These are phyloP conservation scores for Oncopodura yosiiana DNA, from an alignment of 1,140 invertebrate species.

Conservation along the genomic window DNA sequence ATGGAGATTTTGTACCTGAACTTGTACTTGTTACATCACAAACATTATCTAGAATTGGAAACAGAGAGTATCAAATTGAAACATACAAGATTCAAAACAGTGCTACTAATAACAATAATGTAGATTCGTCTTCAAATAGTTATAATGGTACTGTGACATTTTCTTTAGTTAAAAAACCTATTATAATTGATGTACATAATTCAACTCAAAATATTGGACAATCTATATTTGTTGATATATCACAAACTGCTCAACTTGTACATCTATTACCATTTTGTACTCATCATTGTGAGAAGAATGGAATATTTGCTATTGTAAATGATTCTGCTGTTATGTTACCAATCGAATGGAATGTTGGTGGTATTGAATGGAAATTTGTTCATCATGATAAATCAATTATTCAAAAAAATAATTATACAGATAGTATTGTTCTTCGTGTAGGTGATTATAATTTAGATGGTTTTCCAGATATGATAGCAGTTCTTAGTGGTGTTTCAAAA, in stretches of 20 bases:
- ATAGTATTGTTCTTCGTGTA: constrained; percentile 68
- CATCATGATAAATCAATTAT: constrained; percentile 38
- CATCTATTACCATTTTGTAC: not conserved
- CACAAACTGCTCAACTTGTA: not conserved
- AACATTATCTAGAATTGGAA: too few relatives aligned
- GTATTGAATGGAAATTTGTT: constrained; percentile 1
- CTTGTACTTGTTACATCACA: constrained; percentile 64
- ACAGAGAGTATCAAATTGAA: too few relatives aligned
- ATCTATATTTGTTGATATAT: constrained; percentile 58
- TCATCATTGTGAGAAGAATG: not conserved
- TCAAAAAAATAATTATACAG: constrained; percentile 48
- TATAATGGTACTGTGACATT: too few relatives aligned
- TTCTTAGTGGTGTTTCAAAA: constrained; percentile 44
- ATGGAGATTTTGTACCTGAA: constrained; percentile 73
- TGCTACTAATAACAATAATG: too few relatives aligned
- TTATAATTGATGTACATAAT: too few relatives aligned
- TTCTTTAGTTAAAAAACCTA: too few relatives aligned
- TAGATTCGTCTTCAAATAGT: too few relatives aligned
- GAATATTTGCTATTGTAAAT: not conserved
- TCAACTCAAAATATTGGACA: constrained; percentile 43
- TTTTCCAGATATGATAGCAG: constrained; percentile 79
- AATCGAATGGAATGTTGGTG: constrained; percentile 45
- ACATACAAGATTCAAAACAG: too few relatives aligned
- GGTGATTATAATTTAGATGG: constrained; percentile 94
- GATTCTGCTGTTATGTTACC: too few relatives aligned